Percentiles rank a stretch among this genome's conserved stretches.
These are phyloP conservation scores for Cryptoprocta ferox DNA, from an alignment of 2,797 vertebrate species.

Conservation along the genomic window DNA sequence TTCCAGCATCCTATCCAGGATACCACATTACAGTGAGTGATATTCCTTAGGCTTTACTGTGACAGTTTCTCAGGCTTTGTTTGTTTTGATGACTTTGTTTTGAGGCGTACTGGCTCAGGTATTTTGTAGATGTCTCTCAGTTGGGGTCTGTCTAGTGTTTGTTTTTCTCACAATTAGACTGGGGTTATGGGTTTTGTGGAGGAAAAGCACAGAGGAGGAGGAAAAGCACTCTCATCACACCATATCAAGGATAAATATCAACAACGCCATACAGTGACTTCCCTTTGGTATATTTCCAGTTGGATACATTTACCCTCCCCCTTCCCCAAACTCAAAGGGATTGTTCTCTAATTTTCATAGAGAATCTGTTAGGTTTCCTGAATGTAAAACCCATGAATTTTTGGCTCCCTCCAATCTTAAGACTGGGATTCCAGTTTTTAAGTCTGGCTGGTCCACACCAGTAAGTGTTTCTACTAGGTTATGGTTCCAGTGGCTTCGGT, in stretches of 20 bases:
- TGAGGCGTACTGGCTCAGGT: not conserved
- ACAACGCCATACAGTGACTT: not conserved
- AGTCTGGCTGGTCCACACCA: not conserved
- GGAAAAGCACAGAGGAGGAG: not conserved
- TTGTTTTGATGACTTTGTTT: constrained; percentile 16
- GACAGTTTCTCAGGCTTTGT: constrained; percentile 5
- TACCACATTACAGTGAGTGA: not conserved
- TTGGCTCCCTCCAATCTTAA: not conserved
- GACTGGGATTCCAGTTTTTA: not conserved
- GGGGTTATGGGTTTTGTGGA: not conserved
- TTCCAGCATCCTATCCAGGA: not conserved
- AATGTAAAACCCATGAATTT: not conserved
- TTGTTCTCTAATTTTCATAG: not conserved
- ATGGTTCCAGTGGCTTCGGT: not conserved
- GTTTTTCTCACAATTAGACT: not conserved
- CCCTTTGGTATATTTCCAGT: not conserved
- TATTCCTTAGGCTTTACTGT: not conserved
- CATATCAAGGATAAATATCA: not conserved
- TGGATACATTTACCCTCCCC: not conserved
- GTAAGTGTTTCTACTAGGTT: not conserved
- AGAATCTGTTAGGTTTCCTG: not conserved
- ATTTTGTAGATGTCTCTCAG: not conserved
- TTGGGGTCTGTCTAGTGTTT: not conserved
- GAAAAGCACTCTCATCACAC: not conserved
- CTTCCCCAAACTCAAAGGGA: not conserved